Percentiles rank a stretch among this genome's conserved stretches.
These are phyloP conservation scores for Sinonovacula constricta DNA, from an alignment of 1,140 invertebrate species.

Conservation along the genomic window DNA sequence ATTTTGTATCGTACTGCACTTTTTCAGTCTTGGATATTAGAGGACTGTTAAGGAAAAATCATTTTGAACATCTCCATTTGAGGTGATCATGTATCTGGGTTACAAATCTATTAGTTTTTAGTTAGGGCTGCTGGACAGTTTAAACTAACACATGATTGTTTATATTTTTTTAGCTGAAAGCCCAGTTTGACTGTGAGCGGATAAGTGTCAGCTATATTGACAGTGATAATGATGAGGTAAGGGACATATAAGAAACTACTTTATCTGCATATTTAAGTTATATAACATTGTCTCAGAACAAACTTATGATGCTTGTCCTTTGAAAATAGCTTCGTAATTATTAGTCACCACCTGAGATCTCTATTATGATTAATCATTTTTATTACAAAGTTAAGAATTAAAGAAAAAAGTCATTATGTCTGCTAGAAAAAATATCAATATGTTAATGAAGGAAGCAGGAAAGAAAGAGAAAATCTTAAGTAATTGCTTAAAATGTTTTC, in stretches of 20 bases:
- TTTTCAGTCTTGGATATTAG: neutral
- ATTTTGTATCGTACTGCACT: neutral
- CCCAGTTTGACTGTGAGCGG: slow-evolving; percentile 56
- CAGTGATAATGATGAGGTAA: slow-evolving; percentile 64
- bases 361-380: neutral
- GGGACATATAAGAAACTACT: slow-evolving; percentile 1
- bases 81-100: neutral
- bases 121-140: too few species aligned
- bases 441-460: too few species aligned
- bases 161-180: slow-evolving; percentile 58
- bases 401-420: neutral
- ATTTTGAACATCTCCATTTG: neutral
- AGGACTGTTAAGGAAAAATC: neutral
- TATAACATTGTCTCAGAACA: too few species aligned
- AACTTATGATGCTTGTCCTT: too few species aligned
- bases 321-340: too few species aligned
- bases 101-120: neutral
- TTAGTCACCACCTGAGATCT: neutral
- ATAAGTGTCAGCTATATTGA: slow-evolving; percentile 61
- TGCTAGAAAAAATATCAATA: slow-evolving; percentile 2
- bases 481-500: neutral
- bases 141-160: too few species aligned
- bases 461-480: too few species aligned
- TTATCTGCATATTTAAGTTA: neutral
- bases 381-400: neutral